Evolutionary conservation across 2,888 invertebrate genomes (phyloP), one percentile per base, ranked within the genome.

Genomic region (Mylabris sibirica): DNA sequence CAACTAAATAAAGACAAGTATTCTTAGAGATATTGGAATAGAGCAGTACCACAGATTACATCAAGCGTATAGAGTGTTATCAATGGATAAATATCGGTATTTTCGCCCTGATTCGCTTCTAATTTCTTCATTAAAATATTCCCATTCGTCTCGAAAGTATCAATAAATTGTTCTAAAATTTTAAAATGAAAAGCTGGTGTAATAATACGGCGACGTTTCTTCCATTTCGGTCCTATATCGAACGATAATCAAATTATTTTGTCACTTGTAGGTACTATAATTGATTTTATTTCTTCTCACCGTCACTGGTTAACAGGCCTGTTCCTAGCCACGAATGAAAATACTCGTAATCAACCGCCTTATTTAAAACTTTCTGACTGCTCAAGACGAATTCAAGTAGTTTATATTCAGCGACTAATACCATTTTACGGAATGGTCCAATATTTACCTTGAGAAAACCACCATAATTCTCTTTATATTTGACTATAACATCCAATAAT

Each of bases 111-210:
- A 62, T 79, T 73, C 4, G 67, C 35, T 22, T 78, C 77, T 20
- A 93, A 80, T 76, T 89, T 89, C 1, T 87, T 80, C 0, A 88
- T 81, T 64, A 93, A 84, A 20, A 89, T 84, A 57, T 84, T 82
- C 26, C 88, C 86, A 72, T 91, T 90, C 64, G 88, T 88, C 77
- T 92, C 88, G 78, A 93, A 92, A 0, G 92, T 88, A 6, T 89
- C 88, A 9, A 92, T 81, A 81, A 92, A 93, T 73, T 91, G 89
- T 78, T 92, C 90, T 62, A 93, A 82, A 67, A 93, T 92, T 79
- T 90, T 90, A 79, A 92, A 93, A 82, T 93, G 93, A 82, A 93
- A 93, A 0, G 93, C 89, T 0, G 93, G 92, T 0, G 93, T 93
- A 60, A 94, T 83, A 72, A 93, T 87, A 79, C 91, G 92, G 14